phyloP scores from a whole-genome alignment of 2,888 invertebrate genomes.

The Pasiphila rectangulata region DNA sequence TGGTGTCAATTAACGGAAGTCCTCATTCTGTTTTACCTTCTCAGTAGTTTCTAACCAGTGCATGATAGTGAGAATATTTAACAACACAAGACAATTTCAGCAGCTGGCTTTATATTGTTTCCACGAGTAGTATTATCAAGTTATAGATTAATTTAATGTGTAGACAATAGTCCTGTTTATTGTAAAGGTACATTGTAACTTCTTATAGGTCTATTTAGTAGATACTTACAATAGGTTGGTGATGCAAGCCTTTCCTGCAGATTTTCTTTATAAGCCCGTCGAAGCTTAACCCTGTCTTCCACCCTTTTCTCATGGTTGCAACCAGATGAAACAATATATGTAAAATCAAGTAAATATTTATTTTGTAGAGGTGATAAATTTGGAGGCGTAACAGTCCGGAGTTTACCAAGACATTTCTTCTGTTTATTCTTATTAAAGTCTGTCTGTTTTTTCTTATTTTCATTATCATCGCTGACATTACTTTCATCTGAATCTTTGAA shows the following conservation, averaged over 20 bases:
- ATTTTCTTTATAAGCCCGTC: conserved; percentile 45
- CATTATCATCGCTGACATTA: conserved; percentile 45
- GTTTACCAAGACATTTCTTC: conserved; percentile 33
- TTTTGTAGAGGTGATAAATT: conserved; percentile 41
- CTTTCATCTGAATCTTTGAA: conserved; percentile 44
- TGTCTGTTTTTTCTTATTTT: conserved; percentile 12
- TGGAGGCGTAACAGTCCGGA: conserved; percentile 44
- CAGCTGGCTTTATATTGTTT: too few relatives aligned
- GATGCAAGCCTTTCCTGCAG: conserved; percentile 40
- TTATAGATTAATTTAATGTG: too few relatives aligned
- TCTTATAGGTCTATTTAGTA: too few relatives aligned
- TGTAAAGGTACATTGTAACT: too few relatives aligned
- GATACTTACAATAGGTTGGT: conserved; percentile 55
- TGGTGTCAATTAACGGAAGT: too few relatives aligned
- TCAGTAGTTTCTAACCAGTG: too few relatives aligned
- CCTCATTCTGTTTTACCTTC: too few relatives aligned
- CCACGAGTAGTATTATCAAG: too few relatives aligned
- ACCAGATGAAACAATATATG: conserved; percentile 56
- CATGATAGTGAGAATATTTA: too few relatives aligned
- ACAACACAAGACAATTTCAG: too few relatives aligned
- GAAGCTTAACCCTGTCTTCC: conserved; percentile 47
- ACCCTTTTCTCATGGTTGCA: conserved; percentile 32
- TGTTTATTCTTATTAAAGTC: conserved; percentile 26
- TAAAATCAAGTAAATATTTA: conserved; percentile 56
- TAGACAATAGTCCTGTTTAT: too few relatives aligned